A percentile compares a stretch with the other conserved stretches of the same genome.
Conservation (phyloP, 2,888 invertebrate genomes). For the Argyresthia goedartella region DNA sequence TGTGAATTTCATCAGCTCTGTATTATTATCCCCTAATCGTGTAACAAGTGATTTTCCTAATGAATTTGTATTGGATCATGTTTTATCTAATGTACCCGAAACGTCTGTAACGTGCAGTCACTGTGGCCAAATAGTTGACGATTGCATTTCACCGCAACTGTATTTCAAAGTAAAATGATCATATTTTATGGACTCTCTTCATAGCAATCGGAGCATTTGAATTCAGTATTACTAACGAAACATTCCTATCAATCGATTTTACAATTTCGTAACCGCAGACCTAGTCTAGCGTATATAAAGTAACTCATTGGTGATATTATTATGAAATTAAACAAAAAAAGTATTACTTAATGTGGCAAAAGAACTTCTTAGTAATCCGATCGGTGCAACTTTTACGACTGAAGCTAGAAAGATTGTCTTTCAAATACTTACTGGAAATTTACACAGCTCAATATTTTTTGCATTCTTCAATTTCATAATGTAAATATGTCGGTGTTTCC, state of each 20-base stretch:
- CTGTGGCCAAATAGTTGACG: too few species aligned
- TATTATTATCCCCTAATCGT: conserved; percentile 1
- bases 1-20: conserved; percentile 1
- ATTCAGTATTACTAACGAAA: conserved; percentile 57
- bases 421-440: conserved; percentile 24
- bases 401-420: conserved; percentile 50
- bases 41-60: not conserved
- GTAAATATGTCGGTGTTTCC: conserved; percentile 56
- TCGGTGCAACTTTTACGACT: conserved; percentile 49
- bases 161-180: not conserved
- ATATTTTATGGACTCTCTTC: conserved; percentile 1
- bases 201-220: conserved; percentile 7
- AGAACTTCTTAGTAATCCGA: conserved; percentile 28
- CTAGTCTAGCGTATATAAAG: conserved; percentile 32
- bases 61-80: not conserved
- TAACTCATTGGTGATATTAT: conserved; percentile 63
- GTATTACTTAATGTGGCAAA: conserved; percentile 59
- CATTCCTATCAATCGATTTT: conserved; percentile 62
- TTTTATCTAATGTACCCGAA: not conserved
- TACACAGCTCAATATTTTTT: conserved; percentile 1
- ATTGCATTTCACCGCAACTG: not conserved
- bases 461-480: conserved; percentile 18
- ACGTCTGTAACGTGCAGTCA: too few species aligned
- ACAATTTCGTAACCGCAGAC: conserved; percentile 31
- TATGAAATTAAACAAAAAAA: conserved; percentile 35